A percentile compares a stretch with the other conserved stretches of the same genome.
These are phyloP conservation scores for Oxyteleia sp. DNA, from an alignment of 2,888 invertebrate genomes.

Conservation along the genomic window DNA sequence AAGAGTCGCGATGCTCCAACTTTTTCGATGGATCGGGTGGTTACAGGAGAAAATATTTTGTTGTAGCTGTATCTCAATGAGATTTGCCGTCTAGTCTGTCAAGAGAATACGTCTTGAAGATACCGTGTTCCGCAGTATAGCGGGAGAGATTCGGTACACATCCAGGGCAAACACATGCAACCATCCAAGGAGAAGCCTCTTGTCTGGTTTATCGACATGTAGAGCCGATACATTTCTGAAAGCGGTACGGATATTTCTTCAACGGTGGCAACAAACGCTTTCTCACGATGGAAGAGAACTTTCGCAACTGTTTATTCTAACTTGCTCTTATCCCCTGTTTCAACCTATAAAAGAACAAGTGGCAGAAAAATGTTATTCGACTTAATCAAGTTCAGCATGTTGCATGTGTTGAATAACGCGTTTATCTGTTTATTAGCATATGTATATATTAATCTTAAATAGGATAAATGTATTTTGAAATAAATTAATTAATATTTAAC, in stretches of 20 bases:
- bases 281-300: conserved; percentile 51
- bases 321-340: conserved; percentile 27
- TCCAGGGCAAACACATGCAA: conserved; percentile 71
- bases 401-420: too few relatives aligned
- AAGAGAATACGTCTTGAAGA: conserved; percentile 60
- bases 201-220: conserved; percentile 73
- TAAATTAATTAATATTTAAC: too few relatives aligned
- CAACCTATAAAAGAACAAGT: conserved; percentile 13
- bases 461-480: too few relatives aligned
- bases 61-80: conserved; percentile 74
- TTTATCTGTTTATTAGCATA: too few relatives aligned
- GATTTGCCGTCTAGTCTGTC: conserved; percentile 71
- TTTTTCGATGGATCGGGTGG: conserved; percentile 34
- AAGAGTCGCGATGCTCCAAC: conserved; percentile 18
- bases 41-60: conserved; percentile 48
- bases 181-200: conserved; percentile 60
- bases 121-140: conserved; percentile 61
- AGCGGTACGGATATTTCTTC: conserved; percentile 68
- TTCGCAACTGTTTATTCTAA: conserved; percentile 51
- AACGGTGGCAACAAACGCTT: conserved; percentile 64
- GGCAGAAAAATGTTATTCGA: conserved; percentile 9
- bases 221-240: conserved; percentile 70
- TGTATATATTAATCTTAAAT: too few relatives aligned
- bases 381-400: conserved; percentile 18
- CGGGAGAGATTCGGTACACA: conserved; percentile 66